Conservation (phyloP, 2,797 vertebrate species). For the Macrochelys suwanniensis region DNA sequence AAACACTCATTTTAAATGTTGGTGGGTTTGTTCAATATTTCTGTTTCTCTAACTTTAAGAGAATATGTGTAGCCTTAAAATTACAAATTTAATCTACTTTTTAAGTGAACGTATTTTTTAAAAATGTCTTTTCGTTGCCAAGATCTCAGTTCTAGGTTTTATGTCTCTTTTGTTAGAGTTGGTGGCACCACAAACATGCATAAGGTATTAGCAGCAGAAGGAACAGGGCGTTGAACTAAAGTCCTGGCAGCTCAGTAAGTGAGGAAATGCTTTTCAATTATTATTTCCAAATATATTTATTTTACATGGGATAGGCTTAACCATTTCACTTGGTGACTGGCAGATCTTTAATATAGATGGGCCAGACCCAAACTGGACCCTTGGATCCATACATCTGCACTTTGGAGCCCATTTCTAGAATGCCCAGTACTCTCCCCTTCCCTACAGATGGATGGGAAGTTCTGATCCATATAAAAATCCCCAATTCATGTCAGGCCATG, state of each 20-base stretch:
- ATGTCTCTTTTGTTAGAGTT: background rate
- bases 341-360: background rate
- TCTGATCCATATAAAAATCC: background rate
- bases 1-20: accelerated
- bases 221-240: background rate
- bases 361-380: background rate
- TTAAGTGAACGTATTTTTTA: background rate
- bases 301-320: background rate
- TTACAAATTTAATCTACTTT: background rate
- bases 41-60: background rate
- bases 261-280: background rate
- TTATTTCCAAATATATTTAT: background rate
- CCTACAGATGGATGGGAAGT: accelerated
- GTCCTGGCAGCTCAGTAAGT: background rate
- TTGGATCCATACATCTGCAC: background rate
- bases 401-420: background rate
- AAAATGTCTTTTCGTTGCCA: background rate
- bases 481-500: background rate
- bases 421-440: background rate
- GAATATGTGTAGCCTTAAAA: background rate
- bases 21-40: background rate
- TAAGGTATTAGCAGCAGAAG: background rate
- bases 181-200: background rate
- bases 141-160: background rate
- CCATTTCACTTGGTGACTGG: background rate